Percentiles rank a stretch among this genome's conserved stretches.
phyloP scores from a whole-genome alignment of 2,113 vertebrate species.

The Nothoprocta perdicaria region DNA sequence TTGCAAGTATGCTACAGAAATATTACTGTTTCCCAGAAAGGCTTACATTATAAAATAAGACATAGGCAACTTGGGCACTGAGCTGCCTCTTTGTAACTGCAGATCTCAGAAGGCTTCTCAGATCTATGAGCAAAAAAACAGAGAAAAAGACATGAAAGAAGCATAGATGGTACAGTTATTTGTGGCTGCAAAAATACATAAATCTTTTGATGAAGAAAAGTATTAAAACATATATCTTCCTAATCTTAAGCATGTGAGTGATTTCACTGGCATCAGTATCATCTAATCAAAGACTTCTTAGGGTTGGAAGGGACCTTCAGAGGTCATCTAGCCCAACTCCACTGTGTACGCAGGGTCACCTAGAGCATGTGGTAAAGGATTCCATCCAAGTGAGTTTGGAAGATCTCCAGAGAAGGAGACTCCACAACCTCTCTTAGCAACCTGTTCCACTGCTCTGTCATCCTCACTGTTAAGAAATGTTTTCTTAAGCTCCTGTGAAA shows the following conservation, averaged over 20 bases:
- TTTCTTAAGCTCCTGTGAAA: too few species aligned
- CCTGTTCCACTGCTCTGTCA: too few species aligned
- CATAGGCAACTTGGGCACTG: background rate
- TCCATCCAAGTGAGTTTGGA: too few species aligned
- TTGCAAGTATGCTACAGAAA: background rate
- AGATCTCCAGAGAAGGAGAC: too few species aligned
- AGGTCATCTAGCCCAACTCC: too few species aligned
- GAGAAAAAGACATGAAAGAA: background rate
- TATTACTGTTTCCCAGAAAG: background rate
- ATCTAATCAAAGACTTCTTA: too few species aligned
- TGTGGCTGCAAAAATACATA: background rate
- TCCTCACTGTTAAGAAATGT: too few species aligned
- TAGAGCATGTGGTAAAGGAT: too few species aligned
- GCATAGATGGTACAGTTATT: background rate
- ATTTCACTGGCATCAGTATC: background rate
- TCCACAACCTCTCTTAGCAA: too few species aligned
- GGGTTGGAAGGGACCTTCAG: too few species aligned
- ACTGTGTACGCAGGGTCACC: too few species aligned
- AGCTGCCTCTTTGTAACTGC: background rate
- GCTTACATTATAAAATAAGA: background rate
- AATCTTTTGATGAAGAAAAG: background rate
- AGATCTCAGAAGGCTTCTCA: background rate
- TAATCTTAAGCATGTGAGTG: background rate
- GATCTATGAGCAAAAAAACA: background rate
- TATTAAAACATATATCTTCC: background rate